Evolutionary conservation across 1,140 invertebrate genomes (phyloP), one percentile per base, ranked within the genome.

Genomic region (Orussus abietinus): DNA sequence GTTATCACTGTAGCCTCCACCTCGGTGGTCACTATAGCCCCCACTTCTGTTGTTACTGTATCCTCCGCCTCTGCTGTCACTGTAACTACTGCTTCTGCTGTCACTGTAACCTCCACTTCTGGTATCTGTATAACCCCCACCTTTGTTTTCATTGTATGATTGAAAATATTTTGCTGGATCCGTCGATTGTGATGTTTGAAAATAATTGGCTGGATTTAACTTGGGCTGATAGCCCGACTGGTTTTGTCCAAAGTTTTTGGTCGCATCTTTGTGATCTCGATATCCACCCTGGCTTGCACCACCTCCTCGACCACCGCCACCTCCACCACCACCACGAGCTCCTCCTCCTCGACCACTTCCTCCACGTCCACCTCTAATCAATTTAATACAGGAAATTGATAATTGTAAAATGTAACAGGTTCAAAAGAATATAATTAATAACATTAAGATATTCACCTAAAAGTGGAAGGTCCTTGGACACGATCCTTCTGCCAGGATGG

Each of bases 401-500:
- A 19, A 43, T 25, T 10, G 37, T 9, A 10, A 35, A 31, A 36
- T 33, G 17, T 35, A 7, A 17, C 19, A 7, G 35, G 17, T 19
- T 29, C 17, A 46, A 45, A 45, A 47, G 17, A 36, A 34, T 41
- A 11, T 41, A 38, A 38, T 20, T 31, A 36, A 25, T 33, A 7
- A 21, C 14, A 9, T 13, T 33, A 32, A 26, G 31, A 35, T 25
- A 38, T 40, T 35, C 42, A 65, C 56, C 49, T 42, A 17, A 48
- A 53, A 9, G 55, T 45, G 28, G 35, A 19, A 30, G 53, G 51
- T 45, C 45, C 61, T 32, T 49, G 52, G 4, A 57, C 59, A 47
- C 66, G 57, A 45, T 81, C 69, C 51, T 91, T 86, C 57, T 88
- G 81, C 87, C 92, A 96, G 1, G 87, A 84, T 6, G 94, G 93